phyloP scores from a whole-genome alignment of 2,888 invertebrate species.

The Pasiphila rectangulata region DNA sequence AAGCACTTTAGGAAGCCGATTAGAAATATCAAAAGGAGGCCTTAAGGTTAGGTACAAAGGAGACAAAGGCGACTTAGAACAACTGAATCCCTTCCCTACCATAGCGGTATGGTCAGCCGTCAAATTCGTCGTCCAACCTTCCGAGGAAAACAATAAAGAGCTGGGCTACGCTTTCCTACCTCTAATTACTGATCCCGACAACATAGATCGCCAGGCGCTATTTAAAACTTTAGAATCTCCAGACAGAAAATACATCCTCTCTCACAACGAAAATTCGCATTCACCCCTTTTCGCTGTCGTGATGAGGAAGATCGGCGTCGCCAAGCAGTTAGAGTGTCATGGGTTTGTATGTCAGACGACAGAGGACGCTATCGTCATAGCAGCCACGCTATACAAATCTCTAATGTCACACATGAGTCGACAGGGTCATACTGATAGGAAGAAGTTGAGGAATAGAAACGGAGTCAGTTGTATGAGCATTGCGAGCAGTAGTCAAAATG shows the following conservation, averaged over 20 bases:
- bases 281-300: conserved; percentile 94
- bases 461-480: conserved; percentile 89
- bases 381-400: conserved; percentile 94
- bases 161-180: conserved; percentile 90
- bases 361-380: conserved; percentile 95
- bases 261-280: conserved; percentile 83
- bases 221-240: conserved; percentile 79
- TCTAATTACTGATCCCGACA: conserved; percentile 89
- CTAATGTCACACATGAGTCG: conserved; percentile 90
- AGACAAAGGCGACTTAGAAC: conserved; percentile 82
- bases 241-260: conserved; percentile 81
- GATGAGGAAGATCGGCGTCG: conserved; percentile 89
- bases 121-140: conserved; percentile 87
- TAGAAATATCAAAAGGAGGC: conserved; percentile 86
- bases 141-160: conserved; percentile 77
- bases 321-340: conserved; percentile 92
- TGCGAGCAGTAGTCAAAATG: conserved; percentile 80
- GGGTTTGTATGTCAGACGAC: conserved; percentile 94
- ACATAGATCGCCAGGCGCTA: conserved; percentile 86
- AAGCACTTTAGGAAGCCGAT: conserved; percentile 77
- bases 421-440: conserved; percentile 74
- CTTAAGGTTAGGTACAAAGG: conserved; percentile 86
- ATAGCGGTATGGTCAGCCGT: conserved; percentile 97
- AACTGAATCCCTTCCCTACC: conserved; percentile 91
- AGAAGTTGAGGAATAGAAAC: conserved; percentile 84